Conservation (phyloP, 2,113 vertebrate genomes). For the Strix uralensis region DNA sequence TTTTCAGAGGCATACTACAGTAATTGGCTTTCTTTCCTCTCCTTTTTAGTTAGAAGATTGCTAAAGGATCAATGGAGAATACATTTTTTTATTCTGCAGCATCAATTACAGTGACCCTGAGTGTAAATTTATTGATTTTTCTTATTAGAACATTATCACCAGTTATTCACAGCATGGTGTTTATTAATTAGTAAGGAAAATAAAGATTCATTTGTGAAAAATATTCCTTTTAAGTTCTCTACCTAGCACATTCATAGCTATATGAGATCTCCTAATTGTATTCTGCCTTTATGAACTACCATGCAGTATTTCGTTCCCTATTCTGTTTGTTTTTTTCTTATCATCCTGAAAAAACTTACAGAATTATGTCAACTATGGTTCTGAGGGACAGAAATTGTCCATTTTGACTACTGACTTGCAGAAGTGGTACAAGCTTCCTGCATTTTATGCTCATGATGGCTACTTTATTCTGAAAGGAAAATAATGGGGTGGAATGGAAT, state of each 20-base stretch:
- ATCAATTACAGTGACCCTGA: conserved; percentile 73
- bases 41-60: conserved; percentile 73
- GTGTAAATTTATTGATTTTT: conserved; percentile 81
- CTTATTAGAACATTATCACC: conserved; percentile 76
- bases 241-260: conserved; percentile 14
- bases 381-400: not conserved
- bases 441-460: not conserved
- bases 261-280: conserved; percentile 27
- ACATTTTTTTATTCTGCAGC: conserved; percentile 67
- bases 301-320: not conserved
- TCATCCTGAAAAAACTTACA: not conserved
- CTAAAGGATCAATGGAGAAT: conserved; percentile 74
- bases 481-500: not conserved
- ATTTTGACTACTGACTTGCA: not conserved
- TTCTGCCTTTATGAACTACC: conserved; percentile 7
- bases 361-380: not conserved
- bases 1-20: conserved; percentile 74
- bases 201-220: conserved; percentile 68
- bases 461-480: not conserved
- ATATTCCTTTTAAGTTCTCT: conserved; percentile 64
- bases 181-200: conserved; percentile 77
- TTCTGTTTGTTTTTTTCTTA: conserved; percentile 5
- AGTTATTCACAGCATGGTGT: conserved; percentile 76
- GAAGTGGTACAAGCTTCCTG: not conserved
- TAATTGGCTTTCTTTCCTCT: conserved; percentile 76